phyloP scores from a whole-genome alignment of 2,888 invertebrate genomes.

The Nomada flava region DNA sequence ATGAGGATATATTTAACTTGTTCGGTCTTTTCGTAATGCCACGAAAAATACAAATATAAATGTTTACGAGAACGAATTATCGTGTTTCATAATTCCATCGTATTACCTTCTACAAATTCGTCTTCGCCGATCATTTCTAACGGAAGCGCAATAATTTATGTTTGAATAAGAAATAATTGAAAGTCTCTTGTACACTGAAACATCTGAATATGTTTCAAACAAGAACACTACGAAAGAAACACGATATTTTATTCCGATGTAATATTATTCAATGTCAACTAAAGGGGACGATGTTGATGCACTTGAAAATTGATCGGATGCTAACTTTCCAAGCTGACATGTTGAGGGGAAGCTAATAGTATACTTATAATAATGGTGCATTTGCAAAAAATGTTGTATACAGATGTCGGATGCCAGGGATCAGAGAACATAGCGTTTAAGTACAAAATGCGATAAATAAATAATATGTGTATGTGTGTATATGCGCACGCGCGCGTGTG shows the following conservation, averaged over 20 bases:
- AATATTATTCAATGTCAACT: not conserved
- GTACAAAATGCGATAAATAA: constrained; percentile 41
- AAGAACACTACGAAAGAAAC: constrained; percentile 24
- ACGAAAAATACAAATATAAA: constrained; percentile 31
- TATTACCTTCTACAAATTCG: constrained; percentile 20
- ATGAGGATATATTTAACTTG: constrained; percentile 35
- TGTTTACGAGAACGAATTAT: constrained; percentile 29
- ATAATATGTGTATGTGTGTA: not conserved
- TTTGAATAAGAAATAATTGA: not conserved
- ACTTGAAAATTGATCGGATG: constrained; percentile 18
- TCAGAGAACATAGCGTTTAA: constrained; percentile 60
- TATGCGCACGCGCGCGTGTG: not conserved
- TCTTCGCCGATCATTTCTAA: constrained; percentile 23
- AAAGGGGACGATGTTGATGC: constrained; percentile 27
- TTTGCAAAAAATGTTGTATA: constrained; percentile 26
- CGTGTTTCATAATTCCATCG: constrained; percentile 25
- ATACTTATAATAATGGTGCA: constrained; percentile 9
- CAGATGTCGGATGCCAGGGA: constrained; percentile 52
- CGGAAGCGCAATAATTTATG: constrained; percentile 30
- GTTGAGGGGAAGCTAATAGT: constrained; percentile 37
- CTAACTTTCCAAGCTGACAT: constrained; percentile 56
- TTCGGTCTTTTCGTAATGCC: constrained; percentile 25
- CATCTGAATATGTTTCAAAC: constrained; percentile 32
- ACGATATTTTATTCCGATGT: constrained; percentile 3
- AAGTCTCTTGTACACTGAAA: constrained; percentile 25